Conservation (phyloP, 2,888 invertebrate species). For the Heliconius cydno region DNA sequence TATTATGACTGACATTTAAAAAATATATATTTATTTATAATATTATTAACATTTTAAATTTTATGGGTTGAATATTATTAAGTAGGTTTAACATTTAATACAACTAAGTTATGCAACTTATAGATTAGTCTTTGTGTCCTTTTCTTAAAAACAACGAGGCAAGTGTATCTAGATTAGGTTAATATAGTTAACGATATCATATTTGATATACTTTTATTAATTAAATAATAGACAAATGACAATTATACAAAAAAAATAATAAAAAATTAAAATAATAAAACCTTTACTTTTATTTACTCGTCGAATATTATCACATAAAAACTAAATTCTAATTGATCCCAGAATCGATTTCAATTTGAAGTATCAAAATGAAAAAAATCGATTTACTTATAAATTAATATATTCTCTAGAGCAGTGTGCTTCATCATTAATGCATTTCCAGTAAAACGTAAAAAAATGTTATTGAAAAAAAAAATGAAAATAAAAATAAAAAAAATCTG, state of each 20-base stretch:
- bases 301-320: background rate
- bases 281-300: no score
- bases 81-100: background rate
- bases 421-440: slow-evolving; percentile 91
- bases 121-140: slow-evolving; percentile 1
- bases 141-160: slow-evolving; percentile 8
- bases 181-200: background rate
- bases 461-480: no score
- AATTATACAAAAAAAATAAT: no score
- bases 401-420: slow-evolving; percentile 81
- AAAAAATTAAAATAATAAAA: no score
- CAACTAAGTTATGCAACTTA: background rate
- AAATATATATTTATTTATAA: no score
- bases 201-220: background rate
- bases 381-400: slow-evolving; percentile 75
- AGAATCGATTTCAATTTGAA: background rate
- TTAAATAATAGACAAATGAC: no score
- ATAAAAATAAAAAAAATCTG: no score
- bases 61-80: no score
- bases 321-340: background rate
- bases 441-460: slow-evolving; percentile 85
- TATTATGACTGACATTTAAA: no score
- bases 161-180: background rate
- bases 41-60: no score
- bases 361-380: background rate